These are phyloP conservation scores for Megalurothrips usitatus DNA, from an alignment of 2,888 invertebrate genomes.

Conservation along the genomic window DNA sequence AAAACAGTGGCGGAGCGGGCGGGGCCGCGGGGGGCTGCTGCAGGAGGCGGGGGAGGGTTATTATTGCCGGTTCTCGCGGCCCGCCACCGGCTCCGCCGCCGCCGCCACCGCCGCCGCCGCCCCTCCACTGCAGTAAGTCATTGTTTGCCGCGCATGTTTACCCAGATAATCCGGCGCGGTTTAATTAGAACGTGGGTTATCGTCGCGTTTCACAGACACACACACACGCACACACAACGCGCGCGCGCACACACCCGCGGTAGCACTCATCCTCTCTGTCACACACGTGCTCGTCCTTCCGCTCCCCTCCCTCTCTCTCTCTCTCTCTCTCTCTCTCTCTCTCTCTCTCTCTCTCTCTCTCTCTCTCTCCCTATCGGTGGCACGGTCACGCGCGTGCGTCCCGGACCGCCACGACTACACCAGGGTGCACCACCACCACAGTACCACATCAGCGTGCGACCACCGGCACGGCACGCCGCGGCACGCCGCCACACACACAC, in stretches of 20 bases:
- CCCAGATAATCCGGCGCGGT: neutral
- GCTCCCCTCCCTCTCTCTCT: neutral
- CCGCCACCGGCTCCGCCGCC: neutral
- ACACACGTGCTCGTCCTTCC: neutral
- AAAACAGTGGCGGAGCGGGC: too few species aligned
- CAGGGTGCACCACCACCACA: too few species aligned
- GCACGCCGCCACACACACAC: too few species aligned
- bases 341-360: neutral
- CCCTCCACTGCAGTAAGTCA: neutral
- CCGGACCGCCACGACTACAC: too few species aligned
- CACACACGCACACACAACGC: neutral
- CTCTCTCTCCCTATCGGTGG: too few species aligned
- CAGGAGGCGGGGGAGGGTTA: too few species aligned
- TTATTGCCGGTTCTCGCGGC: neutral
- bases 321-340: neutral
- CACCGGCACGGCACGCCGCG: too few species aligned
- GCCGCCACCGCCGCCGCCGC: neutral
- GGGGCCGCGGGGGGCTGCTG: too few species aligned
- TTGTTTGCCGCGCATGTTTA: conserved; percentile 14
- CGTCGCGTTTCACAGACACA: neutral
- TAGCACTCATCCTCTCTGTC: neutral
- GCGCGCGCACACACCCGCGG: neutral
- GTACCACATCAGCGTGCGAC: too few species aligned
- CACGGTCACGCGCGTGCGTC: too few species aligned
- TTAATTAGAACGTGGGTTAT: conserved; percentile 24